A percentile compares a stretch with the other conserved stretches of the same genome.
Conservation (phyloP, 2,797 vertebrate genomes). For the Rhinella marina region DNA sequence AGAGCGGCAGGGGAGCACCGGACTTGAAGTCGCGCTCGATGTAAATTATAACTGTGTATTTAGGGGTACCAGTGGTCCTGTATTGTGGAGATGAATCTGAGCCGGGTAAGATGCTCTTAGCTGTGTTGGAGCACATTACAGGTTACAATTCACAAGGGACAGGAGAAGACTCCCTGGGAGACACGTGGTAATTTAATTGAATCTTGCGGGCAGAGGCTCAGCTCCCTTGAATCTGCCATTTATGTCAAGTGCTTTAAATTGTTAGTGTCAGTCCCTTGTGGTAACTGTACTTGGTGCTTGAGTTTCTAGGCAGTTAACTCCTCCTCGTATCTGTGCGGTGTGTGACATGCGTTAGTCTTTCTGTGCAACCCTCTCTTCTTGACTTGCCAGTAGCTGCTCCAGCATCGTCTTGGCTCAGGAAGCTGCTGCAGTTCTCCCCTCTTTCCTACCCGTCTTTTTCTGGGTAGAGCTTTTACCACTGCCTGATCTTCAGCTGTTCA, state of each 20-base stretch:
- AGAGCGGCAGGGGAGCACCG: too few species aligned
- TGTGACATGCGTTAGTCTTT: background rate
- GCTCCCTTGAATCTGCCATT: slow-evolving; percentile 39
- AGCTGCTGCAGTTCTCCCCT: background rate
- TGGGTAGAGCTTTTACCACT: background rate
- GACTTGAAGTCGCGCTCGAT: too few species aligned
- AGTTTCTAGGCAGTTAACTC: slow-evolving; percentile 38
- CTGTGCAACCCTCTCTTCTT: background rate
- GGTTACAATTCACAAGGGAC: slow-evolving; percentile 35
- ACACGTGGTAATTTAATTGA: slow-evolving; percentile 37
- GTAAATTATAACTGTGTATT: background rate
- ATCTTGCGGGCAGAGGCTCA: slow-evolving; percentile 16
- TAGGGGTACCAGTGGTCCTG: background rate
- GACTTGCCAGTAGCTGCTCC: slow-evolving; percentile 17
- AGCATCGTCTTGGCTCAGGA: slow-evolving; percentile 24
- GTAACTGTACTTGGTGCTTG: slow-evolving; percentile 20
- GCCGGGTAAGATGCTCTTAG: background rate
- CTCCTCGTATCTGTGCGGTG: slow-evolving; percentile 41
- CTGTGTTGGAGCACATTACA: background rate
- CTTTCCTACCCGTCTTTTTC: background rate
- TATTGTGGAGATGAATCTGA: background rate
- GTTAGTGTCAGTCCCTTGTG: slow-evolving; percentile 50
- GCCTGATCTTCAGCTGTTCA: slow-evolving; percentile 60
- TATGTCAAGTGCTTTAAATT: slow-evolving; percentile 59
- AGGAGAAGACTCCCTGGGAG: slow-evolving; percentile 1